A percentile compares a stretch with the other conserved stretches of the same genome.
phyloP scores from a whole-genome alignment of 2,113 vertebrate genomes.

The Chroicocephalus ridibundus region DNA sequence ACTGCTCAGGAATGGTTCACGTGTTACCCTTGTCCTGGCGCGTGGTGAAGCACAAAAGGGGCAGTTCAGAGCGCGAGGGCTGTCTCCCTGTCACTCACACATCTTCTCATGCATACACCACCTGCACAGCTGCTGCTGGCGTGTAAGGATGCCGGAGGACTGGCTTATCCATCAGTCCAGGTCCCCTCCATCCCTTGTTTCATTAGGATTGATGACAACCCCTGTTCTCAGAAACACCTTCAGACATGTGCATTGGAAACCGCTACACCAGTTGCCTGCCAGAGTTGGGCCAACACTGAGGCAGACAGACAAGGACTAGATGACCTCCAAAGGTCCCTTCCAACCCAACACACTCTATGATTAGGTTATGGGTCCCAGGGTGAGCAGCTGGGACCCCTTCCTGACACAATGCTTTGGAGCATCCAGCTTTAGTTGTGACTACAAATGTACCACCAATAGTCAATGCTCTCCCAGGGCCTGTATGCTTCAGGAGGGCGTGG shows the following conservation, averaged over 20 bases:
- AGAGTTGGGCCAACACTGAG: neutral
- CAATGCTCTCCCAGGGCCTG: neutral
- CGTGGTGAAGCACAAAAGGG: too few relatives aligned
- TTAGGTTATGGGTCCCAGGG: neutral
- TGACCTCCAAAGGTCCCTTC: too few relatives aligned
- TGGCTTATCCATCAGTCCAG: neutral
- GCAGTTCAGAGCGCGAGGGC: neutral
- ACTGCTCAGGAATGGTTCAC: neutral
- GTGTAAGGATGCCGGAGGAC: too few relatives aligned
- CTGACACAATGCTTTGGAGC: neutral
- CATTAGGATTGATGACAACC: neutral
- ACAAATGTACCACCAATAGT: neutral
- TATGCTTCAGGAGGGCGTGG: neutral
- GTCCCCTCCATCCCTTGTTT: neutral
- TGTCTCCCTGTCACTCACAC: neutral
- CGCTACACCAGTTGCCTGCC: neutral
- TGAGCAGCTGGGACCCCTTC: neutral
- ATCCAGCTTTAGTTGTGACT: neutral
- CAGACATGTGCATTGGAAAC: rapidly evolving
- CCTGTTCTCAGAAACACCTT: neutral
- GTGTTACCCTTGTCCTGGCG: neutral
- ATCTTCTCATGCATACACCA: neutral
- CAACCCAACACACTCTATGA: too few relatives aligned
- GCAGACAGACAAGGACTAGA: neutral
- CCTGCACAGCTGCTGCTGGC: neutral